Base-by-base conservation (phyloP, 1,140 invertebrate species). In the Papilio aristodemus region DNA sequence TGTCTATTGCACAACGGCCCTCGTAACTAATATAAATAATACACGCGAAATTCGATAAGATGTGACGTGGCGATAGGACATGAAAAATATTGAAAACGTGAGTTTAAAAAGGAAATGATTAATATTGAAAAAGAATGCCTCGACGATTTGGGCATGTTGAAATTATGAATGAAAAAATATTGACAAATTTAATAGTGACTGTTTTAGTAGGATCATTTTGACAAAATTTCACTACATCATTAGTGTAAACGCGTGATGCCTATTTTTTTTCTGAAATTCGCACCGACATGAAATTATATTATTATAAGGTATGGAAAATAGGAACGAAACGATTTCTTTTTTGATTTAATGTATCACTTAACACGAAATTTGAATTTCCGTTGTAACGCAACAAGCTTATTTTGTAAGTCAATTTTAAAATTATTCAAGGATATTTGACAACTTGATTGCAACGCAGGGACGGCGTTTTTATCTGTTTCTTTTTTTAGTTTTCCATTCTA, bases 401-500 rank as follows among this genome's bases (percentile, higher is more conserved):
- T 59, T 32, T 60, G 58, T 36, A 17, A 60, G 14, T 60, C 11
- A 58, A 58, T 58, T 58, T 58, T 27, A 19, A 60, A 60, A 60
- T 60, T 37, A 60, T 60, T 60, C 58, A 60, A 60, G 58, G 58
- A 60, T 60, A 17, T 60, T n/a, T 60, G 58, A 60, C 58, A 57
- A 57, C 54, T 27, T 14, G 25, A 37, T 60, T 60, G 32, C 58
- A 32, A 60, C 58, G 37, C 58, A n/a, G 58, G 27, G 58, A 60
- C n/a, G 1, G 5, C 11, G 27, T 59, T 58, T 60, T 60, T 27
- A 17, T 13, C n/a, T 60, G 36, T 27, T 60, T 32, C 37, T 27
- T 36, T 60, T 60, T 58, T 60, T 37, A 7, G n/a, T 46, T 17
- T 19, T 13, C 32, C 36, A 32, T 17, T 36, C 58, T 4, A n/a